These are phyloP conservation scores for Calypte anna DNA, from an alignment of 2,113 vertebrate species.

Conservation along the genomic window DNA sequence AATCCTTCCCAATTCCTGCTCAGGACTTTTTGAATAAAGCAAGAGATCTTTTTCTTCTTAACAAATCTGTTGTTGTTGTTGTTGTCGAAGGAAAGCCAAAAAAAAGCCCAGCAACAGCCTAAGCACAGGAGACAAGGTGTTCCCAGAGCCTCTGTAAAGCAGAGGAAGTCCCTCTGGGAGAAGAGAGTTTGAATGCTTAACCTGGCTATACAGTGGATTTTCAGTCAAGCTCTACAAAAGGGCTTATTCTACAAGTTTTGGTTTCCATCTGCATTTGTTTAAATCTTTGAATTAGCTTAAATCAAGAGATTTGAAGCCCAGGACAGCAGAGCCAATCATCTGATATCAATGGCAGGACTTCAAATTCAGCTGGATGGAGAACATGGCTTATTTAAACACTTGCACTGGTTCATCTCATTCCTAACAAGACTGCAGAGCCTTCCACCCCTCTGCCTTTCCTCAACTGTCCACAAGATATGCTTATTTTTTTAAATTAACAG, in stretches of 20 bases:
- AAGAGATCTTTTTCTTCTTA: background rate
- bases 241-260: background rate
- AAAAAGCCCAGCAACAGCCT: background rate
- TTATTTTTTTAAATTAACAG: background rate
- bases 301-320: background rate
- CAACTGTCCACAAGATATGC: background rate
- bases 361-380: background rate
- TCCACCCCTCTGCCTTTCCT: background rate
- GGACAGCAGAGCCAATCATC: background rate
- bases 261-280: background rate
- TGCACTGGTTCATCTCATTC: background rate
- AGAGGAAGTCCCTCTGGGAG: background rate
- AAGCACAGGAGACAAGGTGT: background rate
- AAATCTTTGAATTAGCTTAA: background rate
- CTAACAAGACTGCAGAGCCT: background rate
- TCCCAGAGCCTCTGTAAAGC: background rate
- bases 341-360: background rate
- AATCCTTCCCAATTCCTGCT: constrained; percentile 9
- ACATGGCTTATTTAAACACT: background rate
- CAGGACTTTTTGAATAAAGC: background rate
- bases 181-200: background rate
- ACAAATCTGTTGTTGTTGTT: background rate
- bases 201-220: background rate
- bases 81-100: constrained; percentile 9
- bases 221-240: background rate